Percentiles rank a stretch among this genome's conserved stretches.
Evolutionary conservation across 1,140 invertebrate genomes (phyloP).

Genomic region (Cryptotermes secundus): DNA sequence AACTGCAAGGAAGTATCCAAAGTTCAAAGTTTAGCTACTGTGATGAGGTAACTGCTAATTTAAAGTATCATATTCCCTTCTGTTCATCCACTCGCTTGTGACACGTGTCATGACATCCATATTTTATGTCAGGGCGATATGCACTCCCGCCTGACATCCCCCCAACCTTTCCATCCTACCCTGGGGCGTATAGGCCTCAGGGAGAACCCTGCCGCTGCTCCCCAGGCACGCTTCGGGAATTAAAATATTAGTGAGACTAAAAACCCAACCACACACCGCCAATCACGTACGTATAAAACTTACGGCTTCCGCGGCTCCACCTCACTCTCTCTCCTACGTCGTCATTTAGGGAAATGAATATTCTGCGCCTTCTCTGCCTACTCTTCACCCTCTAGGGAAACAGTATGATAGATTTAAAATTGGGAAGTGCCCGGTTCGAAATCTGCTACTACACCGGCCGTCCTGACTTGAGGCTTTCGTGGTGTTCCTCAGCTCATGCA

Average conservation of each 20-base stretch:
- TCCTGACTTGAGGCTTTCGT: too few species aligned
- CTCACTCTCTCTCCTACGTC: not conserved
- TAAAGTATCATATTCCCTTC: not conserved
- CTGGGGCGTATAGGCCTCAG: not conserved
- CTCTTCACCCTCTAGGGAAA: not conserved
- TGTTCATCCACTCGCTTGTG: not conserved
- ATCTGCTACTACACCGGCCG: too few species aligned
- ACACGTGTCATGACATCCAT: conserved; percentile 5
- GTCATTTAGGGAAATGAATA: not conserved
- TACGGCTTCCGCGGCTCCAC: not conserved
- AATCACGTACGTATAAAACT: conserved; percentile 9
- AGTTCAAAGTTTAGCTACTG: not conserved
- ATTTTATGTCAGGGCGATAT: not conserved
- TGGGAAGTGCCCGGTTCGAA: too few species aligned
- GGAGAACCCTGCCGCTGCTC: not conserved
- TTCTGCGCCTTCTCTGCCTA: not conserved
- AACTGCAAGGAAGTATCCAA: too few species aligned
- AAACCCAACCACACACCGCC: not conserved
- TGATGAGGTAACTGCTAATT: not conserved
- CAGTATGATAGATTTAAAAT: not conserved
- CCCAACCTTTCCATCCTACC: not conserved
- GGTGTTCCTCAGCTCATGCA: too few species aligned
- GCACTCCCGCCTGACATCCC: not conserved
- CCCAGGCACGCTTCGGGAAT: not conserved
- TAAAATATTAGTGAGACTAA: not conserved